Percentiles rank a stretch among this genome's conserved stretches.
Evolutionary conservation across 1,140 invertebrate species (phyloP).

Genomic region (Lucilia cuprina): DNA sequence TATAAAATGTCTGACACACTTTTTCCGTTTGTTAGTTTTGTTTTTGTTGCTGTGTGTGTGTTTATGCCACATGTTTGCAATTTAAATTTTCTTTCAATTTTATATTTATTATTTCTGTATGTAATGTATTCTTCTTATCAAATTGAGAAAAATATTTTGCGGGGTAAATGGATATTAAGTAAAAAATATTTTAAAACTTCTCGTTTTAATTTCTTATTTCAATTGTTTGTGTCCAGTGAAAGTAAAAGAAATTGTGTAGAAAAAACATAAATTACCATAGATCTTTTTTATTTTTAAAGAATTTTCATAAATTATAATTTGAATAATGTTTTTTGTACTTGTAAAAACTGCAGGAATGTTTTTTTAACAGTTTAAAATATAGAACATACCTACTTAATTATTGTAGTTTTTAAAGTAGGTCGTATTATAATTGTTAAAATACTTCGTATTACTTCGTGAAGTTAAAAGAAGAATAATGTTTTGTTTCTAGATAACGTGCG

Average conservation of each 20-base stretch:
- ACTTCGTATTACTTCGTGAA: too few relatives aligned
- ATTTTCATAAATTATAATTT: not conserved
- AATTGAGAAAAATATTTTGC: not conserved
- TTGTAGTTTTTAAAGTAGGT: too few relatives aligned
- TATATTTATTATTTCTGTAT: not conserved
- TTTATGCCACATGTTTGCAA: slow-evolving; percentile 24
- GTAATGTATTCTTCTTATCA: not conserved
- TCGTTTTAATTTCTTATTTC: slow-evolving; percentile 12
- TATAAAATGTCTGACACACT: slow-evolving; percentile 35
- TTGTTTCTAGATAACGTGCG: too few relatives aligned
- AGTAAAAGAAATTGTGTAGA: slow-evolving; percentile 22
- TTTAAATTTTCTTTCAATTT: slow-evolving; percentile 31
- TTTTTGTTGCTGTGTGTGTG: not conserved
- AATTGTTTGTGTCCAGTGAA: slow-evolving; percentile 20
- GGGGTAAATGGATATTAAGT: not conserved
- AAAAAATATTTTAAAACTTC: not conserved
- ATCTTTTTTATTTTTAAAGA: not conserved
- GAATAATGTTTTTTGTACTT: too few relatives aligned
- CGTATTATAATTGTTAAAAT: too few relatives aligned
- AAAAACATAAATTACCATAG: slow-evolving; percentile 26
- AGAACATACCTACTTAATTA: too few relatives aligned
- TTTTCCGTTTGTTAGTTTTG: slow-evolving; percentile 30
- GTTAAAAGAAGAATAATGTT: too few relatives aligned
- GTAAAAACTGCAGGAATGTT: too few relatives aligned
- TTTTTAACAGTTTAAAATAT: too few relatives aligned